Percentiles rank a stretch among this genome's conserved stretches.
Evolutionary conservation across 1,140 invertebrate genomes (phyloP).

Genomic region (Cataglyphis hispanica): DNA sequence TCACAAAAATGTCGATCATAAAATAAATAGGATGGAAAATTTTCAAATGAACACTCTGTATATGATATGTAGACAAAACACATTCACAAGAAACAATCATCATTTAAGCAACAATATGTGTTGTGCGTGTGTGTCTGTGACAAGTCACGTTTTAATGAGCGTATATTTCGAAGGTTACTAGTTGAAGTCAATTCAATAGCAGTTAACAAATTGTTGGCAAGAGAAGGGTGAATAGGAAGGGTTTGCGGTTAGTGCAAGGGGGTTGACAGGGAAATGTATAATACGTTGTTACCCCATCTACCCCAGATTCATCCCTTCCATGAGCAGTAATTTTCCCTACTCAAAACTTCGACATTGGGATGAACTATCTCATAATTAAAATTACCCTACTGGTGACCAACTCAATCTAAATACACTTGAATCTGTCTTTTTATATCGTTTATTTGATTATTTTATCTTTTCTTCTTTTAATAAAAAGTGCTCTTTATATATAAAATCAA

Average conservation of each 20-base stretch:
- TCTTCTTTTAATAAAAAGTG: background rate
- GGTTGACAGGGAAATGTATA: conserved; percentile 80
- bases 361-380: conserved; percentile 84
- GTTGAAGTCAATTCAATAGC: conserved; percentile 81
- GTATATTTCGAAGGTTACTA: conserved; percentile 56
- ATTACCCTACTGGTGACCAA: conserved; percentile 70
- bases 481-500: background rate
- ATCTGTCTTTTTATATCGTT: background rate
- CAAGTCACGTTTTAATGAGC: conserved; percentile 56
- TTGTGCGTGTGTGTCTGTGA: background rate
- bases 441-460: background rate
- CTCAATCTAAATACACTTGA: conserved; percentile 11
- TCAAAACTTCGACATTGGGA: conserved; percentile 69
- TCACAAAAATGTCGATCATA: too few species aligned
- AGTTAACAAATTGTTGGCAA: conserved; percentile 85
- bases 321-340: conserved; percentile 77
- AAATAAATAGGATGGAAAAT: too few species aligned
- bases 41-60: too few species aligned
- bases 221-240: conserved; percentile 74
- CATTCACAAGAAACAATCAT: conserved; percentile 14
- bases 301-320: conserved; percentile 62
- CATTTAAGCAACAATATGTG: conserved; percentile 18
- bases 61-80: background rate
- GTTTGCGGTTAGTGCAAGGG: conserved; percentile 80
- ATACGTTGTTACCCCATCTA: conserved; percentile 85